phyloP scores from a whole-genome alignment of 2,888 invertebrate genomes.

The Drosophila eohydei region DNA sequence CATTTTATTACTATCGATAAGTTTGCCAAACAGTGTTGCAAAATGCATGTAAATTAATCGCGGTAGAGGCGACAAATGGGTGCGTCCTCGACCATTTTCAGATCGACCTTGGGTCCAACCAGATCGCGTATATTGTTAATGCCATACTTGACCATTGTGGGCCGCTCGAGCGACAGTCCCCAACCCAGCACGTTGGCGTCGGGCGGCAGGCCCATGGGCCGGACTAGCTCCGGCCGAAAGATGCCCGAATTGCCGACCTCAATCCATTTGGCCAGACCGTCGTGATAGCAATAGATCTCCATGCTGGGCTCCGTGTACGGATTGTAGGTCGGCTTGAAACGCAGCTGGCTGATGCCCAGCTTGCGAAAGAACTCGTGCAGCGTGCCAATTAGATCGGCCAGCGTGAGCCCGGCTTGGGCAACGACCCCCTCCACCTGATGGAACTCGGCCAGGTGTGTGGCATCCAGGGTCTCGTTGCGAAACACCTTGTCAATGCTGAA shows the following conservation, averaged over 20 bases:
- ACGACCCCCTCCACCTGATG: slow-evolving; percentile 98
- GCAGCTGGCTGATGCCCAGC: neutral
- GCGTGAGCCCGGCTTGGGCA: slow-evolving; percentile 94
- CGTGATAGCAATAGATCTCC: slow-evolving; percentile 99
- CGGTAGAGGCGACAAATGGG: neutral
- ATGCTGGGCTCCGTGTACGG: slow-evolving; percentile 91
- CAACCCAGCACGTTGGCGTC: slow-evolving; percentile 91
- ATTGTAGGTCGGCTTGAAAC: neutral
- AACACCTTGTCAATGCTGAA: slow-evolving; percentile 99
- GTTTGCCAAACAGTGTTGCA: neutral
- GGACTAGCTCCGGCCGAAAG: slow-evolving; percentile 98
- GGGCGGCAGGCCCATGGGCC: slow-evolving; percentile 98
- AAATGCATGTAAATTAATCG: neutral
- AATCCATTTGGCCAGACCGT: slow-evolving; percentile 88
- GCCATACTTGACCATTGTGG: slow-evolving; percentile 3
- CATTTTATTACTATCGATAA: neutral
- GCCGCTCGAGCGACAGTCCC: slow-evolving; percentile 3
- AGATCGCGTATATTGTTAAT: neutral
- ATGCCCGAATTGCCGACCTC: slow-evolving; percentile 98
- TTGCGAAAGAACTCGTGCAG: neutral
- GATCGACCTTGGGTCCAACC: neutral
- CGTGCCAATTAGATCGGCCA: slow-evolving; percentile 87
- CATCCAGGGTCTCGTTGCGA: slow-evolving; percentile 99
- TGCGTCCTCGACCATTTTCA: neutral
- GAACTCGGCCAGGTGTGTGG: slow-evolving; percentile 99